These are phyloP conservation scores for Atta cephalotes DNA, from an alignment of 1,140 invertebrate genomes.

Conservation along the genomic window DNA sequence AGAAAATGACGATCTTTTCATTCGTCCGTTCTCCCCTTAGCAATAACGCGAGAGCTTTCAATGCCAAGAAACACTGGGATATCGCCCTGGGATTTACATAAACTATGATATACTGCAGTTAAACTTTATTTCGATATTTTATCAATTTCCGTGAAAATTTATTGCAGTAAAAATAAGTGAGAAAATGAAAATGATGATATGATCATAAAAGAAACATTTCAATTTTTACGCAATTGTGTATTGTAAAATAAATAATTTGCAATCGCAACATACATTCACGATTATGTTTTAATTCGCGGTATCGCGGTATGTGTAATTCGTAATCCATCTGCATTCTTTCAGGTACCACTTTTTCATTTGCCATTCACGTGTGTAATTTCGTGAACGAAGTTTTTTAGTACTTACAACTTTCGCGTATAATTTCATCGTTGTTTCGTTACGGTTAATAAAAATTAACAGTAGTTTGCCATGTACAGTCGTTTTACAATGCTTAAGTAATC, in stretches of 20 bases:
- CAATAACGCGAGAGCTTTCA: conserved; percentile 10
- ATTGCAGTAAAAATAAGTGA: conserved; percentile 6
- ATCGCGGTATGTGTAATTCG: neutral
- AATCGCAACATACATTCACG: conserved; percentile 27
- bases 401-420: conserved; percentile 15
- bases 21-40: neutral
- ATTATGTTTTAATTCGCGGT: neutral
- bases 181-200: too few species aligned
- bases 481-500: neutral
- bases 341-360: neutral
- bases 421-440: neutral
- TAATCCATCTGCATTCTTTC: conserved; percentile 9
- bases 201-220: neutral
- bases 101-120: neutral
- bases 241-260: conserved; percentile 1
- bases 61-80: conserved; percentile 26
- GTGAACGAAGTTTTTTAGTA: neutral
- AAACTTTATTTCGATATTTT: conserved; percentile 65
- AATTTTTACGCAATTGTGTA: neutral
- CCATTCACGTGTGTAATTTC: conserved; percentile 16
- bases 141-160: conserved; percentile 46
- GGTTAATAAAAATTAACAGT: conserved; percentile 54
- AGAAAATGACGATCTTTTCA: conserved; percentile 36
- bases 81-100: conserved; percentile 9
- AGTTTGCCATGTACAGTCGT: neutral